phyloP scores from a whole-genome alignment of 2,888 invertebrate genomes.

The Vesta saturnalis region DNA sequence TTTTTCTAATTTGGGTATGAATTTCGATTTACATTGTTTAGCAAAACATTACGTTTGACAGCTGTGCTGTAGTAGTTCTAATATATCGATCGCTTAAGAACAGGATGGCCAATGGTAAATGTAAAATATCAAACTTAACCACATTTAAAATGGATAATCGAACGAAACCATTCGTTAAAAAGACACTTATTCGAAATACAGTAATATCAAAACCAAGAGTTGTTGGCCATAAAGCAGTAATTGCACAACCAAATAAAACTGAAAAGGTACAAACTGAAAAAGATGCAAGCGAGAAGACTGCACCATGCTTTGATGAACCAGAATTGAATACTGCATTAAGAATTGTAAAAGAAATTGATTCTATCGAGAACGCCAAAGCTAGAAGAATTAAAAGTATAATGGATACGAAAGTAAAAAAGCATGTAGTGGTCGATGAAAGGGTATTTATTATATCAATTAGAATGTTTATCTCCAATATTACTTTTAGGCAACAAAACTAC shows the following conservation, averaged over 20 bases:
- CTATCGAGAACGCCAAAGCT: conserved; percentile 30
- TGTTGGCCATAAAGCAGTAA: conserved; percentile 24
- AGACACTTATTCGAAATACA: conserved; percentile 41
- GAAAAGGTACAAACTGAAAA: no score
- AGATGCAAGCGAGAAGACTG: neutral
- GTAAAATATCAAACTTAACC: conserved; percentile 12
- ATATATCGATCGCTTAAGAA: neutral
- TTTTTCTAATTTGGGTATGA: neutral
- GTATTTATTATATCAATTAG: neutral
- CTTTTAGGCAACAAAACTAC: conserved; percentile 46
- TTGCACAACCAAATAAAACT: no score
- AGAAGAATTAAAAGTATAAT: conserved; percentile 28
- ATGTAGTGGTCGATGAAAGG: conserved; percentile 35
- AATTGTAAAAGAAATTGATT: conserved; percentile 34
- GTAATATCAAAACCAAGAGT: conserved; percentile 36
- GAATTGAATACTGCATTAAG: conserved; percentile 36
- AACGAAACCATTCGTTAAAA: conserved; percentile 16
- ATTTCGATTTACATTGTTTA: conserved; percentile 7
- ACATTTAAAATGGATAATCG: conserved; percentile 21
- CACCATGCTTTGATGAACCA: conserved; percentile 27
- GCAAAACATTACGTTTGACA: conserved; percentile 23
- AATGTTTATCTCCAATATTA: neutral
- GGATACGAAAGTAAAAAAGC: conserved; percentile 32
- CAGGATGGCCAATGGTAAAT: neutral
- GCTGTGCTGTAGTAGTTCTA: conserved; percentile 18